A percentile compares a stretch with the other conserved stretches of the same genome.
Conservation (phyloP, 1,140 invertebrate species). For the Papilio xuthus region DNA sequence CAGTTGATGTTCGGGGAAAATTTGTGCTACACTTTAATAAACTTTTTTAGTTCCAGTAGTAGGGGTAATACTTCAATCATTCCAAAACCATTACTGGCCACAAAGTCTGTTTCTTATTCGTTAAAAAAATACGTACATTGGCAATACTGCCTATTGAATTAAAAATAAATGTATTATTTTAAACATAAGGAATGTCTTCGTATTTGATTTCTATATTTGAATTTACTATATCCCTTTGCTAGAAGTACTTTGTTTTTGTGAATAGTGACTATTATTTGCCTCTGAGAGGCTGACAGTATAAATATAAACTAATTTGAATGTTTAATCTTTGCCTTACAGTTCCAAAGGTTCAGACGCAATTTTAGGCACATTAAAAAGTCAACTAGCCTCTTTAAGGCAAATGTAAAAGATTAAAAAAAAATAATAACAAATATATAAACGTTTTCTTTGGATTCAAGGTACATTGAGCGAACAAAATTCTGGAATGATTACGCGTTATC, state of each 20-base stretch:
- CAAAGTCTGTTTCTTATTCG: neutral
- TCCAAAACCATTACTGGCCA: too few relatives aligned
- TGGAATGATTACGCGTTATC: slow-evolving; percentile 27
- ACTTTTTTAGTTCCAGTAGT: neutral
- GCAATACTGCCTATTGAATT: neutral
- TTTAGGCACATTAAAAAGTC: neutral
- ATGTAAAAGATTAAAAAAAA: neutral
- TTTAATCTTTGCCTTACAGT: neutral
- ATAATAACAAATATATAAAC: neutral
- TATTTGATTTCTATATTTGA: neutral
- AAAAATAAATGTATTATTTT: neutral
- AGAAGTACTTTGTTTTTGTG: slow-evolving; percentile 4
- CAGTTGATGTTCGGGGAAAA: too few relatives aligned
- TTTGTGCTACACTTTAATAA: too few relatives aligned
- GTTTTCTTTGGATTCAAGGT: slow-evolving; percentile 23
- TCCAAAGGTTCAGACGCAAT: neutral
- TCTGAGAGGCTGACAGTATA: neutral
- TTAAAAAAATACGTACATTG: neutral
- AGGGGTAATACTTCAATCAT: neutral
- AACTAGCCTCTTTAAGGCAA: neutral
- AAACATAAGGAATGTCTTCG: neutral
- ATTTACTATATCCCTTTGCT: neutral
- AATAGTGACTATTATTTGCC: neutral
- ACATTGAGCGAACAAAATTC: slow-evolving; percentile 37
- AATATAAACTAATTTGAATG: neutral